Base-by-base conservation (phyloP, 2,888 invertebrate genomes). In the Cabera pusaria region DNA sequence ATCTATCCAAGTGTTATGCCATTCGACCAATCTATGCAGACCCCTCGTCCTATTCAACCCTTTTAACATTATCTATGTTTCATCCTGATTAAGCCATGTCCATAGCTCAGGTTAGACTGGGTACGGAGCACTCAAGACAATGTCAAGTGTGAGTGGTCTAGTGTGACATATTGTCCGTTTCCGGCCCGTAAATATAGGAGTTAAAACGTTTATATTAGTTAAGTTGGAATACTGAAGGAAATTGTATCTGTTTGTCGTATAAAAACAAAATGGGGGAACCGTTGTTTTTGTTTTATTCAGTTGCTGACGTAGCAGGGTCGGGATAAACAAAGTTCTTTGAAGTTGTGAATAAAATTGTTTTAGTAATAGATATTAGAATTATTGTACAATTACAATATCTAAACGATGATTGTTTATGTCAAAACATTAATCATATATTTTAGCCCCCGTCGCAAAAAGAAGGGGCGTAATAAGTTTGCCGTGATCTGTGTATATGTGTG, bases 1-100 rank as follows among this genome's bases (percentile, higher is more conserved):
- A 55, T 56, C 55, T 53, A 57, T 80, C 83, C 83, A 83, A 83
- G 69, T 74, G 55, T 56, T 55, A 54, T 59, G 52, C 49, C 48
- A 49, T 9, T 17, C 34, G 28, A 37, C 74, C 62, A 66, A 38
- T 45, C 29, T 51, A 52, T 31, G 36, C 35, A 44, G 71, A 66
- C 2, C 72, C 14, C 49, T 48, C 45, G 41, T 44, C 48, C 31
- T 27, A 31, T 24, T 27, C 35, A 23, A 26, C 20, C 9, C 23
- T 8, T 37, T 22, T 31, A 18, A 22, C 27, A 27, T 18, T 28
- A 9, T 17, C 6, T 23, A 5, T 22, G 21, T 20, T 32, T 28
- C 6, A 6, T 2, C n/a, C 21, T 36, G 32, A 44, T 36, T 36
- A 44, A 43, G 52, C 51, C 51, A 49, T 49, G 36, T 21, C 8